These are phyloP conservation scores for Ispidina picta DNA, from an alignment of 2,797 vertebrate species.

Conservation along the genomic window DNA sequence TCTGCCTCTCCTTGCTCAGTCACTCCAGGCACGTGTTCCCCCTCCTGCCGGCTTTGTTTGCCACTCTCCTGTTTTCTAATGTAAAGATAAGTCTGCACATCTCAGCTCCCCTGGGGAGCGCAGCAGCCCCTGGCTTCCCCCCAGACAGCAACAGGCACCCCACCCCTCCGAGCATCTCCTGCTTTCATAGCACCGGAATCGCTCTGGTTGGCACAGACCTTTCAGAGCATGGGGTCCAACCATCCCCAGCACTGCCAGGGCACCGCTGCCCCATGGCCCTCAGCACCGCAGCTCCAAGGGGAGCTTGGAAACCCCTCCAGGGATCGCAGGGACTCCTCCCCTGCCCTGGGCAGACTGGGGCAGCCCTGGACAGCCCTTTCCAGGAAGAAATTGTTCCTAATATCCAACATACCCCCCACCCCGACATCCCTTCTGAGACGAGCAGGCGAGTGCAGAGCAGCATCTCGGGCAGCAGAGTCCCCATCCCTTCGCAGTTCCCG, in stretches of 20 bases:
- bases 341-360: neutral
- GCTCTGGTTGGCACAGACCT: neutral
- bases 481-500: fast-evolving
- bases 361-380: neutral
- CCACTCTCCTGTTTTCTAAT: neutral
- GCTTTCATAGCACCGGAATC: neutral
- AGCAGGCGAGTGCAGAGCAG: fast-evolving
- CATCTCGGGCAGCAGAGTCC: neutral
- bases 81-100: neutral
- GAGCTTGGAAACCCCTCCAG: neutral
- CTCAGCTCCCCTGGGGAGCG: neutral
- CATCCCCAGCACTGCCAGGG: neutral
- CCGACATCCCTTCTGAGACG: neutral
- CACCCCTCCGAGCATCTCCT: neutral
- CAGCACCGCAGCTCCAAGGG: neutral
- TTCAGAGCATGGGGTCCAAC: neutral
- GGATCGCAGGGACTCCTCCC: too few relatives aligned
- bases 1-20: neutral
- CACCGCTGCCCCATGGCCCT: neutral
- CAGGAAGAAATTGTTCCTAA: neutral
- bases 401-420: neutral
- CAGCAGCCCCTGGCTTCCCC: neutral
- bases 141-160: neutral
- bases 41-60: neutral
- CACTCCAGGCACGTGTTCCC: neutral